Base-by-base conservation (phyloP, 2,888 invertebrate genomes). In the Scrobipalpa atriplicella region DNA sequence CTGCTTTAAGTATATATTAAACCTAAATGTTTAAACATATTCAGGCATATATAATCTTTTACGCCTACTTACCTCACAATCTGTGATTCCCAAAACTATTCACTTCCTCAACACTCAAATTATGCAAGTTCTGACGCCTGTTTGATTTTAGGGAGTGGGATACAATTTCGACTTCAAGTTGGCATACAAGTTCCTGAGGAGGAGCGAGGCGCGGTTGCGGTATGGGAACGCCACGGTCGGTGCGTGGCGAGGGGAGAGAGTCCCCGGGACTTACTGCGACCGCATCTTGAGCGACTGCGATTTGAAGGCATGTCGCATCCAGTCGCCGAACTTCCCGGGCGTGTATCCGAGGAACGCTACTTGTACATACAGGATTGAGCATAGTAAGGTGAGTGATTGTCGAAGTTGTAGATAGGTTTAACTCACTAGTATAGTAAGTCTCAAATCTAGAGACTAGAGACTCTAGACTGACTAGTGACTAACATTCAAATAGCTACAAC, bases 301-400 rank as follows among this genome's bases (percentile, higher is more conserved):
- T 85, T 93, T 94, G 68, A 86, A 89, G 73, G 91, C 92, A 60
- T 96, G 96, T 87, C 95, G 96, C 70, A 95, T 97, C 69, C 96
- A 97, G 87, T 97, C 97, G 29, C 98, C 98, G 11, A 98, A 98
- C 93, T 98, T 96, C 86, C 97, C 97, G 11, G 98, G 98, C 65
- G 95, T 97, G 73, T 98, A 98, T 87, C 97, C 97, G 6, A 93
- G 97, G 69, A 97, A 97, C 86, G 95, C 97, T 70, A 96, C 96
- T 74, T 97, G 97, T 87, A 95, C 95, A 83, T 97, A 96, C 92
- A 94, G 95, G 75, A 94, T 96, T 69, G 95, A 94, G 84, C 94
- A 94, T 77, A 93, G 92, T 68, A 93, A 93, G 90, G 93, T 93
- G 75, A 82, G 77, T 39, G 16, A 43, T 41, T 41, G 47, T 47